Base-by-base conservation (phyloP, 1,140 invertebrate genomes). In the Drosophila teissieri region DNA sequence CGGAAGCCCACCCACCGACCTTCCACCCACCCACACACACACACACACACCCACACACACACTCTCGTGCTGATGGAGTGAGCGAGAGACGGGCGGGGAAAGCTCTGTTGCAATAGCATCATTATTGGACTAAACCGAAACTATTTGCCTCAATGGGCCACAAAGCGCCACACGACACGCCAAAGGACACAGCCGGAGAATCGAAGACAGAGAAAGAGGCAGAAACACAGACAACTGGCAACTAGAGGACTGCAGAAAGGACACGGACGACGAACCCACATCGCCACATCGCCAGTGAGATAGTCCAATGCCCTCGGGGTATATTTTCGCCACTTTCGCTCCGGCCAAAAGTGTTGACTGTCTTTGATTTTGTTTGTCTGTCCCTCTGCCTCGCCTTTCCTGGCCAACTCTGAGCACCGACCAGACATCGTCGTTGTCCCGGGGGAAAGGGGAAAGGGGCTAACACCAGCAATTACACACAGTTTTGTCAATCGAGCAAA, bases 101-200 rank as follows among this genome's bases (percentile, higher is more conserved):
- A 70, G 65, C 46, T 48, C 69, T 72, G 57, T 76, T 88, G 83
- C 83, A 86, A 86, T 83, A 76, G 75, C 79, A 83, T 86, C 67
- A 86, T 86, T 86, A 86, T 86, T 79, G 84, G 76, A 83, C 82
- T 86, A 86, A 86, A 82, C 83, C 82, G 62, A 86, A 88, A 88
- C 83, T 86, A 86, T 86, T 88, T 86, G 82, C 54, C 83, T 86
- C 83, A 86, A 86, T 86, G 83, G 83, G 65, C 72, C 75, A 76
- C 83, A 83, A 76, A 77, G 77, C 75, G 83, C 80, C 83, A 82
- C 79, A 76, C 67, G 65, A 79, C 80, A 70, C 46, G 60, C 61
- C 40, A 42, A 61, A 64, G 64, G 68, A 62, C 45, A 52, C 44
- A 37, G 51, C 36, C 52, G 40, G 48, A 62, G 36, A 44, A 15